Conservation (phyloP, 1,140 invertebrate species). For the Colletes gigas region DNA sequence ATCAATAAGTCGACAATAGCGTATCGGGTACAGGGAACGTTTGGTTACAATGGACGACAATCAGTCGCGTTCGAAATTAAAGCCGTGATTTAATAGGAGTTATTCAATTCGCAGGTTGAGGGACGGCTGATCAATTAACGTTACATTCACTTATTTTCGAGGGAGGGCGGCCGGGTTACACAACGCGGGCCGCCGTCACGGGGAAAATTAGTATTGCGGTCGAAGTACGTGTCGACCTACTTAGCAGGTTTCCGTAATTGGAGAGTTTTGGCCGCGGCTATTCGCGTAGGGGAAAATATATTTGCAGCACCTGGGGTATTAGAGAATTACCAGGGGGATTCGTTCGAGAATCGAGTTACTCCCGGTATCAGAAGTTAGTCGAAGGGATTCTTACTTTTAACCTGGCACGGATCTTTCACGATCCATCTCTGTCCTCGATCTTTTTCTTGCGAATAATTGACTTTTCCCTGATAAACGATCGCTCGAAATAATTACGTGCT, state of each 20-base stretch:
- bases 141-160: slow-evolving; percentile 17
- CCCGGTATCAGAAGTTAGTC: too few species aligned
- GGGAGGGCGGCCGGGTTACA: not conserved
- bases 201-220: slow-evolving; percentile 35
- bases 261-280: slow-evolving; percentile 19
- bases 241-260: slow-evolving; percentile 33
- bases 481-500: not conserved
- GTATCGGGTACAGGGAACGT: not conserved
- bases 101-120: not conserved
- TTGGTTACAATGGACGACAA: slow-evolving; percentile 1
- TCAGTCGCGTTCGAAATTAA: slow-evolving; percentile 12
- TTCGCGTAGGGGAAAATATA: not conserved
- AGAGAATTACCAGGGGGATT: not conserved
- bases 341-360: not conserved
- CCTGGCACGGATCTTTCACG: not conserved
- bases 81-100: not conserved
- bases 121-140: slow-evolving; percentile 18
- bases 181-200: not conserved
- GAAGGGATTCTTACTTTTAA: not conserved
- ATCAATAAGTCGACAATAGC: not conserved
- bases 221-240: slow-evolving; percentile 43
- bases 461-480: not conserved
- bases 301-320: not conserved
- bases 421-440: too few species aligned
- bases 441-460: not conserved